Conservation (phyloP, 2,797 vertebrate species). For the Arrhamphus sclerolepis region DNA sequence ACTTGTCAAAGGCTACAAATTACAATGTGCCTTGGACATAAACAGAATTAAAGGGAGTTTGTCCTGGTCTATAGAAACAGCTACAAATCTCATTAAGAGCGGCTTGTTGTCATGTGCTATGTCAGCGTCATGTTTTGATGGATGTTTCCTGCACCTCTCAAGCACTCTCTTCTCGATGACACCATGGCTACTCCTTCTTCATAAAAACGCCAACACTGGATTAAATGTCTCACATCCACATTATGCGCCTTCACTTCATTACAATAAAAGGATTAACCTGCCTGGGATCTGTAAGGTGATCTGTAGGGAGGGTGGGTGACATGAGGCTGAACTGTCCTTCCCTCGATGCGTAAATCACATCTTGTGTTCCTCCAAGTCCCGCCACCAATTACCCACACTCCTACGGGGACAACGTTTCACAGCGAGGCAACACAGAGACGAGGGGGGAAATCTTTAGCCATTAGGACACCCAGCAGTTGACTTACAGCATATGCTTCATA, state of each 20-base stretch:
- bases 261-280: constrained; percentile 85
- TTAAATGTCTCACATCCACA: constrained; percentile 73
- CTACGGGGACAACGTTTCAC: constrained; percentile 17
- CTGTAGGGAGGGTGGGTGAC: constrained; percentile 40
- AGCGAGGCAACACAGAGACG: constrained; percentile 22
- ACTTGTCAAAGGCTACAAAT: background rate
- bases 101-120: constrained; percentile 53
- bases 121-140: constrained; percentile 69
- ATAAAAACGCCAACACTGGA: constrained; percentile 74
- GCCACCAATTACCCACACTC: constrained; percentile 59
- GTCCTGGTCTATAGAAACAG: constrained; percentile 8
- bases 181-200: constrained; percentile 63
- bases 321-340: constrained; percentile 67
- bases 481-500: constrained; percentile 50
- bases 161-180: constrained; percentile 49
- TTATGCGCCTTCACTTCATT: constrained; percentile 79
- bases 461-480: constrained; percentile 54
- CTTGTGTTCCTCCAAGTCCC: constrained; percentile 27
- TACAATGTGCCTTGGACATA: constrained; percentile 2
- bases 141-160: constrained; percentile 44
- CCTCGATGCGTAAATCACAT: constrained; percentile 60
- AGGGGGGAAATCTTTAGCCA: constrained; percentile 57
- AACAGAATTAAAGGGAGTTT: constrained; percentile 8
- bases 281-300: constrained; percentile 56
- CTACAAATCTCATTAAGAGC: constrained; percentile 51